A percentile compares a stretch with the other conserved stretches of the same genome.
These are phyloP conservation scores for Cyclophora punctaria DNA, from an alignment of 2,888 invertebrate genomes.

Conservation along the genomic window DNA sequence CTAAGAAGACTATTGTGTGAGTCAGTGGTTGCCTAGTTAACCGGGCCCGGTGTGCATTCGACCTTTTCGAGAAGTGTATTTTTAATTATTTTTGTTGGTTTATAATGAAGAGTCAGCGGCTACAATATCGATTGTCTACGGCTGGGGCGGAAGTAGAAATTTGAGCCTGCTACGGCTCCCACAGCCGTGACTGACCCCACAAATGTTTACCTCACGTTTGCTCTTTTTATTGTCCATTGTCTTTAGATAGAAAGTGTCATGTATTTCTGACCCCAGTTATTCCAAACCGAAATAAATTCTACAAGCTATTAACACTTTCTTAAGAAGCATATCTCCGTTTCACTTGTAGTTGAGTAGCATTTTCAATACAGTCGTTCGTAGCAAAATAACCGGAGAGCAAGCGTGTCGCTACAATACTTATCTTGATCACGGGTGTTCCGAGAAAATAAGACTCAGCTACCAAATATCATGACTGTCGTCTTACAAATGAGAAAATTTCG, in stretches of 20 bases:
- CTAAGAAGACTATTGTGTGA: too few species aligned
- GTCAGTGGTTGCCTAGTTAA: too few species aligned
- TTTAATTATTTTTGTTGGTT: conserved; percentile 57
- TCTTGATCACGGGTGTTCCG: conserved; percentile 62
- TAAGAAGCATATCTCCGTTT: conserved; percentile 6
- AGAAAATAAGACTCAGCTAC: conserved; percentile 65
- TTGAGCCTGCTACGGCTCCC: conserved; percentile 57
- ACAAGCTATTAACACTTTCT: too few species aligned
- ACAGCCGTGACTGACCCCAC: conserved; percentile 63
- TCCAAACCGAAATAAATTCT: too few species aligned
- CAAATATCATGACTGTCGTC: conserved; percentile 74
- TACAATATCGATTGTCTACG: conserved; percentile 67
- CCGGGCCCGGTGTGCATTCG: not conserved
- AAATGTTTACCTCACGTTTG: conserved; percentile 56
- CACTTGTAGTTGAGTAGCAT: conserved; percentile 17
- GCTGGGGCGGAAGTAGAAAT: conserved; percentile 64
- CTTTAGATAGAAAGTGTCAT: conserved; percentile 20
- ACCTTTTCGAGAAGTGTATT: conserved; percentile 18
- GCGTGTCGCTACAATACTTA: conserved; percentile 64
- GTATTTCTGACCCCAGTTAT: not conserved
- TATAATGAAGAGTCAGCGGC: conserved; percentile 56
- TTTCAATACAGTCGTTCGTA: conserved; percentile 37
- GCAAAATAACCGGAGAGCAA: conserved; percentile 54
- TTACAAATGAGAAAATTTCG: conserved; percentile 76
- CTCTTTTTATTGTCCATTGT: conserved; percentile 23